Percentiles rank a stretch among this genome's conserved stretches.
These are phyloP conservation scores for Caerostris extrusa DNA, from an alignment of 1,140 invertebrate genomes.

Conservation along the genomic window DNA sequence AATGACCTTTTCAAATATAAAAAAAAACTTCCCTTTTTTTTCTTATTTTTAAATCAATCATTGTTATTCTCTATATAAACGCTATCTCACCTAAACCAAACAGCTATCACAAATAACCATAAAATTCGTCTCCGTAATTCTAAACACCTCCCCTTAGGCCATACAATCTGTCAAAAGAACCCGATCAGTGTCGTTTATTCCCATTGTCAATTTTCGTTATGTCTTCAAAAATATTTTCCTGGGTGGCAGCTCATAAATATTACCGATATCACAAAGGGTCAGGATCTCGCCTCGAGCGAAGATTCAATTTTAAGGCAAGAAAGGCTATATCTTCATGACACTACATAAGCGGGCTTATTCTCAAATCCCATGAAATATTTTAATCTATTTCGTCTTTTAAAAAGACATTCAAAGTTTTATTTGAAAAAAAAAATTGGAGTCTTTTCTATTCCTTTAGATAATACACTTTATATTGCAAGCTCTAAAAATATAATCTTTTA, in stretches of 20 bases:
- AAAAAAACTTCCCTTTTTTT: background rate
- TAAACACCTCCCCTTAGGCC: background rate
- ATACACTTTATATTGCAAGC: too few relatives aligned
- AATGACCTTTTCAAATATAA: background rate
- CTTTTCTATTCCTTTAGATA: too few relatives aligned
- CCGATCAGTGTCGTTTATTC: constrained; percentile 35
- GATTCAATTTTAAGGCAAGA: constrained; percentile 21
- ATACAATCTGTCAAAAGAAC: background rate
- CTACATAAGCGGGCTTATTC: background rate
- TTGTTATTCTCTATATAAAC: background rate
- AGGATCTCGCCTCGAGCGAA: background rate
- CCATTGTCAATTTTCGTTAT: constrained; percentile 16
- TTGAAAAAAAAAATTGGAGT: too few relatives aligned
- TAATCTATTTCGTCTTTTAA: background rate
- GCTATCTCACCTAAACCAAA: background rate
- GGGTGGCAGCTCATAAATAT: constrained; percentile 17
- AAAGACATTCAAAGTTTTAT: too few relatives aligned
- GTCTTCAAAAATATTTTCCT: constrained; percentile 13
- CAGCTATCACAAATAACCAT: constrained; percentile 1
- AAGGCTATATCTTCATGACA: background rate
- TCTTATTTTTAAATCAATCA: background rate
- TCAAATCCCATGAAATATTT: background rate
- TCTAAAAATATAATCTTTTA: too few relatives aligned
- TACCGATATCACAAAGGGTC: constrained; percentile 15
- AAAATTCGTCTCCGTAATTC: constrained; percentile 5